phyloP scores from a whole-genome alignment of 2,797 vertebrate genomes.

The Poliocrania exsul region DNA sequence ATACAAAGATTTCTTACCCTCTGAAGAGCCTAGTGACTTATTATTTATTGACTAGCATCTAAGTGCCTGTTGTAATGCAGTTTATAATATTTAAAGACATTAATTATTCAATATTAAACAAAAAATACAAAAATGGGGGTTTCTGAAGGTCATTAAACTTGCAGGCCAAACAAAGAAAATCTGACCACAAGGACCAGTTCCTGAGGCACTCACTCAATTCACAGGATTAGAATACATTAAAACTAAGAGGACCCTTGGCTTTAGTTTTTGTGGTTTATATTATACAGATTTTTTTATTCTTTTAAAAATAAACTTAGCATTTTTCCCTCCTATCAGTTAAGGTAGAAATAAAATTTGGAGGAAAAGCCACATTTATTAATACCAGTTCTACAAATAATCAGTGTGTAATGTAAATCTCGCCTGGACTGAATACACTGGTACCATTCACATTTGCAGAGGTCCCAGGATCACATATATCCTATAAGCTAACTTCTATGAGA shows the following conservation, averaged over 20 bases:
- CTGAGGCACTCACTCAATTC: background rate
- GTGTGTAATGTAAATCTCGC: background rate
- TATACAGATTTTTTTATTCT: conserved; percentile 1
- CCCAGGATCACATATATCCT: background rate
- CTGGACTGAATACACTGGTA: background rate
- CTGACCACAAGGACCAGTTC: background rate
- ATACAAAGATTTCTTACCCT: background rate
- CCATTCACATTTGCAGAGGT: background rate
- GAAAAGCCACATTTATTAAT: conserved; percentile 33
- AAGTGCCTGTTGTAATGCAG: background rate
- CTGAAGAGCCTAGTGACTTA: background rate
- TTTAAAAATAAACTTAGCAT: background rate
- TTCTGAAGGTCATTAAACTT: background rate
- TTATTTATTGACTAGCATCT: conserved; percentile 16
- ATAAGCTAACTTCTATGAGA: background rate
- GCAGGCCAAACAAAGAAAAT: background rate
- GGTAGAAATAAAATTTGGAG: conserved; percentile 16
- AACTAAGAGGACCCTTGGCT: background rate
- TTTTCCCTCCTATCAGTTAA: conserved; percentile 1
- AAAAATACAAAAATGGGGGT: background rate
- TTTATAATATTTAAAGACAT: background rate
- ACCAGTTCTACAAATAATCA: conserved; percentile 53
- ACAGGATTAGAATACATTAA: background rate
- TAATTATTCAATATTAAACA: background rate
- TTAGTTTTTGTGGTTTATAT: background rate